Percentiles rank a stretch among this genome's conserved stretches.
Conservation (phyloP, 1,140 invertebrate genomes). For the Drosophila navojoa region DNA sequence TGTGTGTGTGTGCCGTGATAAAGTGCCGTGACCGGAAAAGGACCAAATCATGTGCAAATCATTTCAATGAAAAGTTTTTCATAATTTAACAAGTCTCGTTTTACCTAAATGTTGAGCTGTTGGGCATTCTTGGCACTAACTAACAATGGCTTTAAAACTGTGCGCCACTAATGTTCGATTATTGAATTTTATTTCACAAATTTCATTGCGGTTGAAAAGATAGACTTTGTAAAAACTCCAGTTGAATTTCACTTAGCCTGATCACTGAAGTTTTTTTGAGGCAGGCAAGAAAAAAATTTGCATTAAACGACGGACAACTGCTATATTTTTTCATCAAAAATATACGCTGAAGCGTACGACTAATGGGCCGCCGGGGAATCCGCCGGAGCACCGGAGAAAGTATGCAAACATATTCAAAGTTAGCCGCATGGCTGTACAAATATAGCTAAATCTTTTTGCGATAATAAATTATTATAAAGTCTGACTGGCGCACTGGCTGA, state of each 20-base stretch:
- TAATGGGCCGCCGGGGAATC: slow-evolving; percentile 75
- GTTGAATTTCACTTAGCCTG: not conserved
- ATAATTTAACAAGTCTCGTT: slow-evolving; percentile 56
- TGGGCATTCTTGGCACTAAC: not conserved
- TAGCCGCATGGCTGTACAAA: slow-evolving; percentile 40
- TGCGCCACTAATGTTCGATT: not conserved
- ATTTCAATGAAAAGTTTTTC: slow-evolving; percentile 56
- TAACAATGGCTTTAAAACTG: not conserved
- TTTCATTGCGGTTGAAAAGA: not conserved
- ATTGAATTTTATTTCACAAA: not conserved
- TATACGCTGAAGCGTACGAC: slow-evolving; percentile 66
- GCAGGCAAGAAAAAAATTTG: slow-evolving; percentile 19
- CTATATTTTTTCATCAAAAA: slow-evolving; percentile 79
- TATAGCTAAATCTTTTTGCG: slow-evolving; percentile 62
- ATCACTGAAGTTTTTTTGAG: slow-evolving; percentile 6
- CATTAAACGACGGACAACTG: slow-evolving; percentile 44
- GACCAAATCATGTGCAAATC: slow-evolving; percentile 50
- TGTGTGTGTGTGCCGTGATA: not conserved
- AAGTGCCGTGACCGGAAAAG: slow-evolving; percentile 46
- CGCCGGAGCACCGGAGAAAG: slow-evolving; percentile 31
- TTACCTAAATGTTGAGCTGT: slow-evolving; percentile 14
- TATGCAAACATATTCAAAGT: slow-evolving; percentile 58
- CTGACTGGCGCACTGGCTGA: slow-evolving; percentile 34
- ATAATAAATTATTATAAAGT: slow-evolving; percentile 83
- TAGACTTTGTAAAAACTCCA: not conserved